These are phyloP conservation scores for Ailuropoda melanoleuca DNA, from an alignment of 2,113 vertebrate genomes.

Conservation along the genomic window DNA sequence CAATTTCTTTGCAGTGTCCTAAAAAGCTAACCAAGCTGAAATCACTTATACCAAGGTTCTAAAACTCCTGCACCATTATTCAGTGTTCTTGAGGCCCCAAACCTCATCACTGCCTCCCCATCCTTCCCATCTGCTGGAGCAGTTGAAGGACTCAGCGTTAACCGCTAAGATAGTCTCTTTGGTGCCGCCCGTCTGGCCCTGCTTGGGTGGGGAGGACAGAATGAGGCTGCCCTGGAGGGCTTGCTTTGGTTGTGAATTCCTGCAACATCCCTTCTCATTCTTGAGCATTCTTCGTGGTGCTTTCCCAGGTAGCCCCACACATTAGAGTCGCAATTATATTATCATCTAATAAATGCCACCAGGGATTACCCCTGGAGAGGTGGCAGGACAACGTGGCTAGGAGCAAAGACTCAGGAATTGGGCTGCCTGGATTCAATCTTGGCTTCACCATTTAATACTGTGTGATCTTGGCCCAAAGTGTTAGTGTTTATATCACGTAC, in stretches of 20 bases:
- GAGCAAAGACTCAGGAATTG: neutral
- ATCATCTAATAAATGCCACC: neutral
- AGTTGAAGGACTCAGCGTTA: neutral
- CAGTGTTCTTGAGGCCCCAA: neutral
- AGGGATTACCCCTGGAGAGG: neutral
- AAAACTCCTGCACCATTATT: neutral
- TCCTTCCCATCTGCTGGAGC: neutral
- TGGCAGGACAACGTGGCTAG: neutral
- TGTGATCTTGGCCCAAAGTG: neutral
- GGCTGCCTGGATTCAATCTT: neutral
- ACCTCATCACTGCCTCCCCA: neutral
- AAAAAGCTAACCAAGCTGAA: constrained; percentile 66
- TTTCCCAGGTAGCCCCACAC: too few relatives aligned
- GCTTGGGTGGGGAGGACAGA: neutral
- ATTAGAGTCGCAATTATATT: neutral
- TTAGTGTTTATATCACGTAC: neutral
- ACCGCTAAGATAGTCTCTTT: neutral
- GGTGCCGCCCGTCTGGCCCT: neutral
- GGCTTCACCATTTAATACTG: neutral
- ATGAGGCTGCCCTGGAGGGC: neutral
- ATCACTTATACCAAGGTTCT: neutral
- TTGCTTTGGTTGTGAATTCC: neutral
- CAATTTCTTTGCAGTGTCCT: constrained; percentile 38
- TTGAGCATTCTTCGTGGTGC: neutral
- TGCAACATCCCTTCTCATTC: neutral